Conservation (phyloP, 1,140 invertebrate genomes). For the Drosophila kepulauana region DNA sequence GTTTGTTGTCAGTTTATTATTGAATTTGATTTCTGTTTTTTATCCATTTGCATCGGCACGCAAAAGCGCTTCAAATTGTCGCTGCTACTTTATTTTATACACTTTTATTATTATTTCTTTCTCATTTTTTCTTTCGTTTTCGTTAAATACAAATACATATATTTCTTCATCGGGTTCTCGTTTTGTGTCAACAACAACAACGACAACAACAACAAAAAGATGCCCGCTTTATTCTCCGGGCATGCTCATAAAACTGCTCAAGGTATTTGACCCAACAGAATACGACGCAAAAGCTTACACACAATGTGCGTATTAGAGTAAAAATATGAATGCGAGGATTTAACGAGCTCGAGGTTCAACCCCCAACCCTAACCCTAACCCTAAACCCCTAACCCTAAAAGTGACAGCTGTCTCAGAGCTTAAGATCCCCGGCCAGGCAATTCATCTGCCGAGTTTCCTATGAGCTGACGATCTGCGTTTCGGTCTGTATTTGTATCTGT, state of each 20-base stretch:
- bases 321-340: neutral
- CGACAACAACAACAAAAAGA: slow-evolving; percentile 60
- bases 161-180: slow-evolving; percentile 21
- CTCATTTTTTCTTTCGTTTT: no score
- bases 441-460: slow-evolving; percentile 8
- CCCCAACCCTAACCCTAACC: slow-evolving; percentile 21
- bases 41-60: slow-evolving; percentile 69
- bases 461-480: neutral
- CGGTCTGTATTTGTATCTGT: neutral
- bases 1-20: slow-evolving; percentile 68
- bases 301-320: neutral
- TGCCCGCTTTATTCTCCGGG: slow-evolving; percentile 40
- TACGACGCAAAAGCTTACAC: slow-evolving; percentile 45
- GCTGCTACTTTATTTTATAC: slow-evolving; percentile 6
- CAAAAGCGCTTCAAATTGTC: slow-evolving; percentile 42
- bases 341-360: slow-evolving; percentile 1
- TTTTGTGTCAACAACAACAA: slow-evolving; percentile 49
- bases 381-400: slow-evolving; percentile 11
- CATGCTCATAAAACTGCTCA: slow-evolving; percentile 54
- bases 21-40: slow-evolving; percentile 42
- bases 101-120: neutral
- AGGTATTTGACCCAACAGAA: slow-evolving; percentile 71
- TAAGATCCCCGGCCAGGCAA: slow-evolving; percentile 20
- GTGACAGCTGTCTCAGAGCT: slow-evolving; percentile 38
- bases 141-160: neutral